Conservation (phyloP, 2,797 vertebrate genomes). For the Oreochromis mossambicus region DNA sequence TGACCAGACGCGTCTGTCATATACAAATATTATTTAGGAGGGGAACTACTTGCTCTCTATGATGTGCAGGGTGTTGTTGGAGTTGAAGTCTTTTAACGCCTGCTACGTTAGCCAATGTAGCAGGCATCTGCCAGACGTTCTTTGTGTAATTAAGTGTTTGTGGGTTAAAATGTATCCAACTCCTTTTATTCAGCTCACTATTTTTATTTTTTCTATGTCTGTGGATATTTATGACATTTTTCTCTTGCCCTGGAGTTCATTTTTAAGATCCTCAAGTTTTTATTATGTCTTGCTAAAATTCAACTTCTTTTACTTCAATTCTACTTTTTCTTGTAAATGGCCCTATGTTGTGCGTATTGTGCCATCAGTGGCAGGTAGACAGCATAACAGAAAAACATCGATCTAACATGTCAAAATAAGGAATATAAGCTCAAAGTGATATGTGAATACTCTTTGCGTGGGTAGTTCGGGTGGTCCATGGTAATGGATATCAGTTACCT, state of each 20-base stretch:
- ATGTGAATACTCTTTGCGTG: background rate
- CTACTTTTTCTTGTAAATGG: background rate
- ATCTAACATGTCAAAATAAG: background rate
- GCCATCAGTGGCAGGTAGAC: fast-evolving
- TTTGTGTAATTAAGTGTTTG: slow-evolving; percentile 46
- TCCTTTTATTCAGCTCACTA: background rate
- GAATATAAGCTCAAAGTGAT: background rate
- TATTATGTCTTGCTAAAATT: background rate
- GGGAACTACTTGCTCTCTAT: slow-evolving; percentile 89
- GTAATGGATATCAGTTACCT: background rate
- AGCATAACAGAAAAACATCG: background rate
- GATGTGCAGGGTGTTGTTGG: slow-evolving; percentile 88
- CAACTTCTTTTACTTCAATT: background rate
- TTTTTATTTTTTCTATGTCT: fast-evolving
- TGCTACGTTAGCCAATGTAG: slow-evolving; percentile 34
- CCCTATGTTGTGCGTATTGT: background rate
- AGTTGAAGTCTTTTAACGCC: slow-evolving; percentile 78
- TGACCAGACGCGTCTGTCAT: background rate
- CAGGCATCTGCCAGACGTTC: slow-evolving; percentile 79
- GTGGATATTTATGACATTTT: background rate
- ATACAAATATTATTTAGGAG: slow-evolving; percentile 43
- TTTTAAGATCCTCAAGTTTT: background rate
- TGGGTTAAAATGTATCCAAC: background rate
- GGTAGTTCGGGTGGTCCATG: too few species aligned
- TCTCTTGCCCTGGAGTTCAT: background rate